Evolutionary conservation across 2,888 invertebrate genomes (phyloP), one percentile per base, ranked within the genome.

Genomic region (Actias luna): DNA sequence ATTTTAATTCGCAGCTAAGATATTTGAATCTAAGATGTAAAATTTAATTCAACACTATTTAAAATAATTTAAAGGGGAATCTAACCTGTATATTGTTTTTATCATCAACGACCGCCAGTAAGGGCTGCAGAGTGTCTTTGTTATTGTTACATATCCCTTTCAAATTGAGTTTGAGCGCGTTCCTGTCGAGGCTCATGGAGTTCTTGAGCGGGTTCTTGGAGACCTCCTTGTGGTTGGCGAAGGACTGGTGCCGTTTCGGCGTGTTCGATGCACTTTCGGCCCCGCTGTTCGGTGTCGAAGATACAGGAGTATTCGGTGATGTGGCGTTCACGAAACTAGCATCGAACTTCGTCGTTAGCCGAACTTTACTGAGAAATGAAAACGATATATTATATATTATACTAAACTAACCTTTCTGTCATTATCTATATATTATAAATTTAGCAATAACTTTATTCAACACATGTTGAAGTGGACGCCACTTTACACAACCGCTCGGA

Each of bases 81-180:
- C 70, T 35, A 69, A 93, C 93, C 88, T 93, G 92, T 73, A 93
- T 89, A 80, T 87, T 88, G 74, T 89, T 88, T 66, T 83, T 89
- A 68, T 91, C 92, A 68, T 93, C 92, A 8, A 92, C 83, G 2
- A 93, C 89, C 46, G 91, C 92, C 64, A 93, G 66, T 55, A 93
- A 67, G n/a, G 92, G 93, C 31, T 87, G 88, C 1, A 77, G 46
- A 0, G 70, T 69, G 10, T 76, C 68, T n/a, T 88, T 88, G n/a
- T 72, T 78, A 50, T 82, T 82, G 67, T 87, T 90, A 62, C 87
- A 85, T 35, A 90, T 87, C 0, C 92, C 93, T 52, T 88, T 90
- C 72, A 93, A 72, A 65, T 89, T 91, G 12, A 92, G 72, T 55
- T 90, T 89, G 2, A 92, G 72, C 0, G 84, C 66, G 58, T 84